Evolutionary conservation across 2,797 vertebrate species (phyloP).

Genomic region (Margarornis squamiger): DNA sequence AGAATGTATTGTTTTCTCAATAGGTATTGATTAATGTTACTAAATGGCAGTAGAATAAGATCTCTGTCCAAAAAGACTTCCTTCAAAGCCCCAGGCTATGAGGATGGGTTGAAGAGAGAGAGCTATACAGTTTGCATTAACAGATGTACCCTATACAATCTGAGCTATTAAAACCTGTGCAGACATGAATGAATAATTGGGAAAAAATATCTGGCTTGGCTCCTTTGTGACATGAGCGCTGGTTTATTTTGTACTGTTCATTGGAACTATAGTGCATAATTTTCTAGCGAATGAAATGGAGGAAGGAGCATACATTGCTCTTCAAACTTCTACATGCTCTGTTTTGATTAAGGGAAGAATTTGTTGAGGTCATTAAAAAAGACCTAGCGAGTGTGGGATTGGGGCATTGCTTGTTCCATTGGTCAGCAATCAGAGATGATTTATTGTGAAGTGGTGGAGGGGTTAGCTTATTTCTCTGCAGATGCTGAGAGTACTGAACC

Average conservation of each 20-base stretch:
- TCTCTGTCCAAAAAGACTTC: background rate
- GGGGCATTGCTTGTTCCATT: background rate
- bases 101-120: background rate
- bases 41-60: slow-evolving; percentile 9
- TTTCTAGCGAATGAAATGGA: slow-evolving; percentile 5
- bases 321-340: background rate
- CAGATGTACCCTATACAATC: background rate
- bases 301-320: background rate
- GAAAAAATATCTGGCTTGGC: background rate
- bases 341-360: slow-evolving; percentile 32
- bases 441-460: background rate
- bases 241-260: background rate
- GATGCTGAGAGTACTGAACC: background rate
- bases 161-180: background rate
- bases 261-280: background rate
- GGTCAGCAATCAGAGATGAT: background rate
- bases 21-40: background rate
- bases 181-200: background rate
- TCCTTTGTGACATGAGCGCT: background rate
- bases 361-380: background rate
- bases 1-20: slow-evolving; percentile 31
- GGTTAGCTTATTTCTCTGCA: background rate
- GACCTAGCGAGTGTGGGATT: background rate
- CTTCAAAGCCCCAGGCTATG: background rate
- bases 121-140: background rate